These are phyloP conservation scores for Drosophila hydei DNA, from an alignment of 1,140 invertebrate genomes.

Conservation along the genomic window DNA sequence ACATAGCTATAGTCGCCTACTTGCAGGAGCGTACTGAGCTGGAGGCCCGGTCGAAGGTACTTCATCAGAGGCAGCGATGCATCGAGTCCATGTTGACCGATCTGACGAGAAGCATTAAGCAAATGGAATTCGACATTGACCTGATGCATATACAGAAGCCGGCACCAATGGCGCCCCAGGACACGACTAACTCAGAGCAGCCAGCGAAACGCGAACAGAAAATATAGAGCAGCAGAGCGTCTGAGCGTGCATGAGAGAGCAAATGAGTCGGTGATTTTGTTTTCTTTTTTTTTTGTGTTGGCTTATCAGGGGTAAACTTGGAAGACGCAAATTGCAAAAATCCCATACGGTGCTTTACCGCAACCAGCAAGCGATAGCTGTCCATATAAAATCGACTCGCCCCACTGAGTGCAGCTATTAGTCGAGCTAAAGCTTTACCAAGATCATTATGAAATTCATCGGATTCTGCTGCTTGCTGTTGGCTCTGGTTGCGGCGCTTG, in stretches of 20 bases:
- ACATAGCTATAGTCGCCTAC: background rate
- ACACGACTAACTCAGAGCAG: background rate
- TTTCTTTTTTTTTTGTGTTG: background rate
- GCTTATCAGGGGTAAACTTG: slow-evolving; percentile 27
- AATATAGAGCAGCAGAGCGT: background rate
- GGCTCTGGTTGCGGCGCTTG: slow-evolving; percentile 26
- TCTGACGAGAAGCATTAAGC: slow-evolving; percentile 53
- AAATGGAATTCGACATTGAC: slow-evolving; percentile 53
- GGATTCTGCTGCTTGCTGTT: slow-evolving; percentile 46
- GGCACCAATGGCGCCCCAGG: background rate
- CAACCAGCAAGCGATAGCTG: background rate
- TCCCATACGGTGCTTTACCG: slow-evolving; percentile 41
- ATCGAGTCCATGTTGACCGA: slow-evolving; percentile 52
- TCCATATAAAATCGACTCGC: slow-evolving; percentile 41
- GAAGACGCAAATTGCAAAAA: slow-evolving; percentile 13
- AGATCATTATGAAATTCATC: slow-evolving; percentile 53
- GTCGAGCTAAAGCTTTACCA: background rate
- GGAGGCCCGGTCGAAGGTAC: background rate
- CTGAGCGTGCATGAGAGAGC: slow-evolving; percentile 15
- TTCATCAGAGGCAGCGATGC: slow-evolving; percentile 31
- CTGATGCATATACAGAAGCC: slow-evolving; percentile 1
- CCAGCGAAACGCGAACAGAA: slow-evolving; percentile 26
- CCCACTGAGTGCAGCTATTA: background rate
- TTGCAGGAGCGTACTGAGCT: slow-evolving; percentile 37
- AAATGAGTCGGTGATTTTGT: slow-evolving; percentile 36